Conservation (phyloP, 1,140 invertebrate genomes). For the Cecropterus lyciades region DNA sequence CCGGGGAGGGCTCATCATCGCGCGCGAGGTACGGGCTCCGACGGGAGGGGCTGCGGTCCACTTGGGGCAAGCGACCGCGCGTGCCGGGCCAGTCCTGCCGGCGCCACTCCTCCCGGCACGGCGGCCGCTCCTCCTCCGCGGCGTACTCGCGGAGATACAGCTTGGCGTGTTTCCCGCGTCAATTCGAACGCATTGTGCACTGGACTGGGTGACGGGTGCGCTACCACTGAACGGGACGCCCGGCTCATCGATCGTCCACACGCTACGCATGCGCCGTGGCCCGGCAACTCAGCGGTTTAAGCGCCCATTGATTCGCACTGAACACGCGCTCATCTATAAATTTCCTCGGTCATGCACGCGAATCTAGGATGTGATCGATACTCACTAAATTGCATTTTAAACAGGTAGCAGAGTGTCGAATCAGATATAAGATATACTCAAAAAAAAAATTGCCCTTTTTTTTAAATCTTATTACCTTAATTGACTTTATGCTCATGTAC, state of each 20-base stretch:
- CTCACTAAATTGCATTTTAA: slow-evolving; percentile 32
- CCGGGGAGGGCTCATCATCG: slow-evolving; percentile 91
- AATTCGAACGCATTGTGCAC: slow-evolving; percentile 78
- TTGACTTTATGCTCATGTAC: too few relatives aligned
- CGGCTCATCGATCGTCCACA: slow-evolving; percentile 63
- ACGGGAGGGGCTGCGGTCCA: slow-evolving; percentile 92
- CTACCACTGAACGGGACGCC: slow-evolving; percentile 67
- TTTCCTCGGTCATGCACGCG: slow-evolving; percentile 26
- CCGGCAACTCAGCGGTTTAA: slow-evolving; percentile 54
- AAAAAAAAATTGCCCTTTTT: neutral
- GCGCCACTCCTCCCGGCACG: slow-evolving; percentile 78
- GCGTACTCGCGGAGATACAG: slow-evolving; percentile 79
- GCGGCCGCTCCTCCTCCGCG: slow-evolving; percentile 76
- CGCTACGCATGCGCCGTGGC: slow-evolving; percentile 59
- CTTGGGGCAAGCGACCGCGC: slow-evolving; percentile 87
- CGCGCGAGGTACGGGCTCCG: slow-evolving; percentile 88
- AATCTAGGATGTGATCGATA: slow-evolving; percentile 34
- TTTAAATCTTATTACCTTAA: neutral
- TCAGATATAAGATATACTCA: neutral
- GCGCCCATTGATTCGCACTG: slow-evolving; percentile 50
- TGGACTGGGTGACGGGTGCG: slow-evolving; percentile 66
- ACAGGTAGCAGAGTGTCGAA: neutral
- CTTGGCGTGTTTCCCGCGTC: slow-evolving; percentile 78
- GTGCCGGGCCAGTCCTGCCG: slow-evolving; percentile 81
- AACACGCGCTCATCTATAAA: slow-evolving; percentile 17